Evolutionary conservation across 1,140 invertebrate genomes (phyloP).

Genomic region (Sesamia nonagrioides): DNA sequence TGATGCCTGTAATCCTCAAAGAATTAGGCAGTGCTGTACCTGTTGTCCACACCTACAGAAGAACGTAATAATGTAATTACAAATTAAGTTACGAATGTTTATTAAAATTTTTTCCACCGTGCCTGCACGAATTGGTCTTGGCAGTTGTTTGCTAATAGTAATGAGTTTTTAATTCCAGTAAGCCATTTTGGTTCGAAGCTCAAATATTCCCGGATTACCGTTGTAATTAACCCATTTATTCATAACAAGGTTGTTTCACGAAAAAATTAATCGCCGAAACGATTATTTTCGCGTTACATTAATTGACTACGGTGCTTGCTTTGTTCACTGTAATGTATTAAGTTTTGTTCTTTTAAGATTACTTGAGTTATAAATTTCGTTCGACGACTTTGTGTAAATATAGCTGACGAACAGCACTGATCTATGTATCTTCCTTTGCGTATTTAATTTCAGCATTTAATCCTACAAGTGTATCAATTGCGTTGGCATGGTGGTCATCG

Average conservation of each 20-base stretch:
- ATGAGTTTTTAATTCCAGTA: slow-evolving; percentile 56
- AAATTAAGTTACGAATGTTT: slow-evolving; percentile 48
- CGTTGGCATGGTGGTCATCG: no score
- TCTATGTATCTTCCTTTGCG: no score
- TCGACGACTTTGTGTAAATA: not conserved
- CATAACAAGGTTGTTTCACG: slow-evolving; percentile 37
- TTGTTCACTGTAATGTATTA: not conserved
- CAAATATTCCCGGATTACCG: slow-evolving; percentile 36
- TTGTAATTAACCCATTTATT: slow-evolving; percentile 55
- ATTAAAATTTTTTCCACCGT: slow-evolving; percentile 50
- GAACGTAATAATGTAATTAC: slow-evolving; percentile 20
- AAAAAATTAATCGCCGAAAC: slow-evolving; percentile 37
- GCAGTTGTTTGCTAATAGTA: slow-evolving; percentile 50
- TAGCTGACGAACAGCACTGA: no score
- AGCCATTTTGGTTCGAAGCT: slow-evolving; percentile 51
- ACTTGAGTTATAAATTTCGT: not conserved
- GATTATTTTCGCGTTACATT: slow-evolving; percentile 41
- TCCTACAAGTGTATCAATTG: no score
- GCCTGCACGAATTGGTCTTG: slow-evolving; percentile 50
- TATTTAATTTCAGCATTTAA: no score
- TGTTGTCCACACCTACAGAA: no score
- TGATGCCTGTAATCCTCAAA: no score
- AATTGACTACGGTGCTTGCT: slow-evolving; percentile 9
- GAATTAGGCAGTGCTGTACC: no score
- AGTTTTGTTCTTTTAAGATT: slow-evolving; percentile 2